phyloP scores from a whole-genome alignment of 2,797 vertebrate genomes.

The Sebastes cheni region DNA sequence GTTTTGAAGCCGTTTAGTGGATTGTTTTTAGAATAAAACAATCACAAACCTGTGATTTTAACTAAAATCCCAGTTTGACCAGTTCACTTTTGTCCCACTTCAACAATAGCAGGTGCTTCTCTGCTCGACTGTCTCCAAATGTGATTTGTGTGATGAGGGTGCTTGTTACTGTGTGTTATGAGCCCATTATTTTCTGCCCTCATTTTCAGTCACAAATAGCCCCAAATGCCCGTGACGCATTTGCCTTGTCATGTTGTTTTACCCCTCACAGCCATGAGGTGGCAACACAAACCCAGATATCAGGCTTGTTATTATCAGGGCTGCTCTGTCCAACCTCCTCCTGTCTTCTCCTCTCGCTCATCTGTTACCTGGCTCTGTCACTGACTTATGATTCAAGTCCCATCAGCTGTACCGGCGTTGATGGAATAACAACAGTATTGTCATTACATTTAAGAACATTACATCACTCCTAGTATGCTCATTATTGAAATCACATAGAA shows the following conservation, averaged over 20 bases:
- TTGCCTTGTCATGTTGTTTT: conserved; percentile 42
- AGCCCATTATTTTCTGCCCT: conserved; percentile 49
- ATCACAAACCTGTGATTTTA: not conserved
- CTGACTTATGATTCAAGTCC: not conserved
- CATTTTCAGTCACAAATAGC: conserved; percentile 44
- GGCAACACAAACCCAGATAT: conserved; percentile 68
- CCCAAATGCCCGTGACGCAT: conserved; percentile 20
- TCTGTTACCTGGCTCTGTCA: not conserved
- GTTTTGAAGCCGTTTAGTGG: not conserved
- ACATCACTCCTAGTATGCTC: not conserved
- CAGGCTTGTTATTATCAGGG: not conserved
- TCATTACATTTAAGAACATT: not conserved
- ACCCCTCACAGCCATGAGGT: conserved; percentile 50
- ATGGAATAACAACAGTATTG: not conserved
- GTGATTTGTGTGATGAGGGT: conserved; percentile 19
- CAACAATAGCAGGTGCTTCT: conserved; percentile 5
- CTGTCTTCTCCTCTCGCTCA: not conserved
- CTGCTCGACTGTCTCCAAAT: conserved; percentile 6
- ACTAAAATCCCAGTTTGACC: not conserved
- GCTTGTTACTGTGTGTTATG: conserved; percentile 21
- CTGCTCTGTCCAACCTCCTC: not conserved
- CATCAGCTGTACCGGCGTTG: not conserved
- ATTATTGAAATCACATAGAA: not conserved
- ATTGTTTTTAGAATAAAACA: not conserved
- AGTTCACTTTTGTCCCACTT: conserved; percentile 11